These are phyloP conservation scores for Micromesistius poutassou DNA, from an alignment of 2,797 vertebrate genomes.

Conservation along the genomic window DNA sequence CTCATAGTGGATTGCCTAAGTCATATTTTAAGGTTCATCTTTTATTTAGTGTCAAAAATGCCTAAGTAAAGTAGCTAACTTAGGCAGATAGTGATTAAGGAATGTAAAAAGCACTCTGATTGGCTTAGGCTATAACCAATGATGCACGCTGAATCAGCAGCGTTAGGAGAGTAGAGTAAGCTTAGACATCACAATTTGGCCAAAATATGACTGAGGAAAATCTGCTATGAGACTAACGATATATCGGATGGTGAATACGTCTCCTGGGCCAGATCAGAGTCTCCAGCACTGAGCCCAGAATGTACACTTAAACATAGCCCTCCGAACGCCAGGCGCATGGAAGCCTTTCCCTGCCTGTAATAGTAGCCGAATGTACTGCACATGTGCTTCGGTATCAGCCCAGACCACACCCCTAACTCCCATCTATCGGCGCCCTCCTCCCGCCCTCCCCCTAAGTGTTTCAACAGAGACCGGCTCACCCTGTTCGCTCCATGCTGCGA, in stretches of 20 bases:
- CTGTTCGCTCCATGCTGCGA: constrained; percentile 43
- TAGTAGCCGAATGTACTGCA: not conserved
- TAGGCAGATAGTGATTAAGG: too few species aligned
- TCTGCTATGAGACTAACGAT: too few species aligned
- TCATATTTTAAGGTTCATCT: not conserved
- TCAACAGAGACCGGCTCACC: constrained; percentile 43
- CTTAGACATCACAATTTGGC: too few species aligned
- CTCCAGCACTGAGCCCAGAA: too few species aligned
- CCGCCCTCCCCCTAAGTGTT: constrained; percentile 21
- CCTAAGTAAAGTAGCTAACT: too few species aligned
- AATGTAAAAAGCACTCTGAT: too few species aligned
- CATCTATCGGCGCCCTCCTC: constrained; percentile 3
- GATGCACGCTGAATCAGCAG: too few species aligned
- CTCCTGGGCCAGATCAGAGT: not conserved
- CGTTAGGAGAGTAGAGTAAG: too few species aligned
- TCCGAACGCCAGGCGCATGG: not conserved
- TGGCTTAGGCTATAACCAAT: too few species aligned
- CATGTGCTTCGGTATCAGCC: not conserved
- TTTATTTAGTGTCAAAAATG: not conserved
- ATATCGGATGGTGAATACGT: not conserved
- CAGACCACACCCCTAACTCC: too few species aligned
- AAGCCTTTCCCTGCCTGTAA: not conserved
- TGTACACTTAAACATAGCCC: not conserved
- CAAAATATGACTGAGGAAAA: too few species aligned
- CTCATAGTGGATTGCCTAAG: too few species aligned